Percentiles rank a stretch among this genome's conserved stretches.
Evolutionary conservation across 2,797 vertebrate species (phyloP).

Genomic region (Sebastes trivittatus): DNA sequence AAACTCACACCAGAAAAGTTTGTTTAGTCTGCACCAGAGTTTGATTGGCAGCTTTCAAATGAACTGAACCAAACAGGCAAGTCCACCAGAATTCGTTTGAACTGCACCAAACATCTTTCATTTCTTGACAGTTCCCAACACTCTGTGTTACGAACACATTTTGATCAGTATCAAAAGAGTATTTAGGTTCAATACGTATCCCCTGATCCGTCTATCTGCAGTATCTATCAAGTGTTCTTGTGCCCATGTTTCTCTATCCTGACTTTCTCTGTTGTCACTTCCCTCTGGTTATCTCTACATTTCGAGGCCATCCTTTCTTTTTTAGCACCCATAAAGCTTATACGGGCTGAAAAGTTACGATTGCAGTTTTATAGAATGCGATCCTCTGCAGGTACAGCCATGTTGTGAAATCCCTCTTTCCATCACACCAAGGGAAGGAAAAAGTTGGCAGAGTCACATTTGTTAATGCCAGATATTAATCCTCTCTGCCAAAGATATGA

Average conservation of each 20-base stretch:
- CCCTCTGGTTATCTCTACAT: conserved; percentile 18
- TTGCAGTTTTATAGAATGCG: conserved; percentile 26
- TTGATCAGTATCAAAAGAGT: neutral
- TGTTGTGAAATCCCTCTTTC: conserved; percentile 21
- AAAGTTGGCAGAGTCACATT: conserved; percentile 11
- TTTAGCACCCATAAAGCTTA: conserved; percentile 42
- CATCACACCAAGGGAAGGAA: neutral
- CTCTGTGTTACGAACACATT: neutral
- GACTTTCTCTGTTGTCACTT: neutral
- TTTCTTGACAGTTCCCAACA: neutral
- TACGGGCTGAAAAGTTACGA: conserved; percentile 28
- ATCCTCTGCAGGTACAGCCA: conserved; percentile 20
- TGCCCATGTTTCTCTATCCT: neutral
- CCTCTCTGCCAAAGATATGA: conserved; percentile 18
- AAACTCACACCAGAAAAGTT: neutral
- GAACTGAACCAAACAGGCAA: neutral
- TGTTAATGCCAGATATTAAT: conserved; percentile 46
- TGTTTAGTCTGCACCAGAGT: neutral
- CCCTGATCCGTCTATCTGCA: neutral
- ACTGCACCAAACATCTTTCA: neutral
- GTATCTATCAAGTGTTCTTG: neutral
- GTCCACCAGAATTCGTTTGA: neutral
- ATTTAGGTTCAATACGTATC: neutral
- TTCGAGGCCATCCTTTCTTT: neutral
- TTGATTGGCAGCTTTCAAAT: conserved; percentile 6